phyloP scores from a whole-genome alignment of 2,888 invertebrate species.

The Tricholauxania praeusta region DNA sequence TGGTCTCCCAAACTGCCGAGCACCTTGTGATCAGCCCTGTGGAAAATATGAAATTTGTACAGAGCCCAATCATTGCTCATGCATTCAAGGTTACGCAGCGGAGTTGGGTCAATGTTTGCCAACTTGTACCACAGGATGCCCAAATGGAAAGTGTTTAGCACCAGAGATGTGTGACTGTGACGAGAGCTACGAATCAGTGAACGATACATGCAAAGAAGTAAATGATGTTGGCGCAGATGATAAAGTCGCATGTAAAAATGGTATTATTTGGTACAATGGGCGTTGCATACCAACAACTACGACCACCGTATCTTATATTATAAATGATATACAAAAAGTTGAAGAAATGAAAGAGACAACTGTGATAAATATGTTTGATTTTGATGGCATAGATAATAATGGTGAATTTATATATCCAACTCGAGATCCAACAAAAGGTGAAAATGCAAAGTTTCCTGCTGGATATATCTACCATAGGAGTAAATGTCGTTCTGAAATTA shows the following conservation, averaged over 20 bases:
- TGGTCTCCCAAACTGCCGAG: conserved; percentile 35
- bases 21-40: conserved; percentile 44
- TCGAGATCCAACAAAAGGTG: background rate
- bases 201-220: conserved; percentile 50
- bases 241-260: too few relatives aligned
- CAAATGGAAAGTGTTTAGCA: conserved; percentile 55
- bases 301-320: too few relatives aligned
- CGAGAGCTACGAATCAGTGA: conserved; percentile 58
- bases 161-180: conserved; percentile 60
- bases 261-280: background rate
- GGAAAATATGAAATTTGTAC: too few relatives aligned
- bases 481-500: background rate
- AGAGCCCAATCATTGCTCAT: too few relatives aligned
- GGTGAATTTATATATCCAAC: background rate
- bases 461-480: background rate
- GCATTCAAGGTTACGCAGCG: too few relatives aligned
- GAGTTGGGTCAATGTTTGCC: conserved; percentile 41
- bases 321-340: too few relatives aligned
- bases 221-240: too few relatives aligned
- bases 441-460: background rate
- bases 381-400: too few relatives aligned
- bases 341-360: background rate
- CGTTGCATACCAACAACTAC: background rate
- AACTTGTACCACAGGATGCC: conserved; percentile 53
- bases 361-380: background rate